Evolutionary conservation across 2,888 invertebrate genomes (phyloP), one percentile per base, ranked within the genome.

Genomic region (Hirtodrosophila cameraria): DNA sequence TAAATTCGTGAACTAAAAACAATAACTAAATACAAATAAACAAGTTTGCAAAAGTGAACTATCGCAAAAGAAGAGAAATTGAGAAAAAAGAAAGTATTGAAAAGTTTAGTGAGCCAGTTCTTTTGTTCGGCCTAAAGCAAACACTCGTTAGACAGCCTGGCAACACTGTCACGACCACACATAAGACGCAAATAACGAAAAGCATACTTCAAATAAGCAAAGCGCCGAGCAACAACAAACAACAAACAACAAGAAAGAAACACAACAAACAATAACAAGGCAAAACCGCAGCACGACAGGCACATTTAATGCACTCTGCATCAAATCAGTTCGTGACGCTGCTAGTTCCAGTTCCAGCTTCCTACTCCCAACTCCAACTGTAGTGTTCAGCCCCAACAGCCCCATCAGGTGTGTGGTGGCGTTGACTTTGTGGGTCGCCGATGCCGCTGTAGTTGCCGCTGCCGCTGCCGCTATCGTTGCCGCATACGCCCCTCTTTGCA

Each of bases 341-440:
- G 3, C 23, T 6, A 1, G 13, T 8, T 28, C 13, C 41, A 25
- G 12, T 36, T 30, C 8, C 42, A 31, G 16, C 18, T 25, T 49
- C 12, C 12, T 28, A 8, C 35, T 33, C 6, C 13, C 61, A 13
- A 31, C 8, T 20, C 28, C 11, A 33, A 8, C 25, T 31, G 23
- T 36, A 53, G 45, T 36, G 43, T 42, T 27, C 49, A 58, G 50
- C 49, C 60, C 65, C 67, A 67, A 23, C 49, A 58, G 50, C 49
- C 60, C 65, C 67, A 67, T 87, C 81, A 87, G 88, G 87, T 82
- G 86, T 87, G 87, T 52, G 87, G 86, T 75, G 79, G 69, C 84
- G 83, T 82, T 79, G 78, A 70, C 86, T 66, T 85, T 66, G 75
- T 75, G 66, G 65, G 49, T 54, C 41, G 54, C 35, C 49, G 25